Evolutionary conservation across 2,797 vertebrate species (phyloP).

Genomic region (Characodon lateralis): DNA sequence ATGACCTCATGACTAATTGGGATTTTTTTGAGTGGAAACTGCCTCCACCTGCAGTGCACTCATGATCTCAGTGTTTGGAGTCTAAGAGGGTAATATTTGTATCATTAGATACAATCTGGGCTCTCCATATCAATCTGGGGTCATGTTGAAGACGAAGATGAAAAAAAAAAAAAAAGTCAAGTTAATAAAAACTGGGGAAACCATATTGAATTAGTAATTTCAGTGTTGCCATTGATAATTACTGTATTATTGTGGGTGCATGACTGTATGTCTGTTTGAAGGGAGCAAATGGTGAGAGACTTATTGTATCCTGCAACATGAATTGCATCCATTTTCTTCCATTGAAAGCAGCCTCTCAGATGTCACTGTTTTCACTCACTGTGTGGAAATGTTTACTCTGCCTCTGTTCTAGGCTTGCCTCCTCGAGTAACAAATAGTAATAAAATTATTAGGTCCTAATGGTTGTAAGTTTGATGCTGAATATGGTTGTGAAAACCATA

Average conservation of each 20-base stretch:
- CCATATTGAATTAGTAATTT: slow-evolving; percentile 45
- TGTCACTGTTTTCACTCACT: slow-evolving; percentile 38
- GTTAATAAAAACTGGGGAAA: slow-evolving; percentile 49
- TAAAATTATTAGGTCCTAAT: slow-evolving; percentile 40
- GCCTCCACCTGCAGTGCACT: slow-evolving; percentile 53
- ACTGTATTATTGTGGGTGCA: slow-evolving; percentile 63
- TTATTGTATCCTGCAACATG: slow-evolving; percentile 49
- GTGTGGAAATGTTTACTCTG: slow-evolving; percentile 57
- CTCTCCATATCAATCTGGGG: slow-evolving; percentile 53
- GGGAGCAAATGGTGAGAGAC: slow-evolving; percentile 60
- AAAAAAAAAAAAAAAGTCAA: slow-evolving; percentile 70
- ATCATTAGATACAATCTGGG: slow-evolving; percentile 33
- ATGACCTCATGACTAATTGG: slow-evolving; percentile 50
- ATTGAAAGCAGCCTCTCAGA: slow-evolving; percentile 64
- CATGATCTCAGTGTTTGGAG: slow-evolving; percentile 37
- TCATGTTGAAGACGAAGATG: slow-evolving; percentile 39
- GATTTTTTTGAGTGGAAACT: slow-evolving; percentile 53
- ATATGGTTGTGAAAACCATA: slow-evolving; percentile 29
- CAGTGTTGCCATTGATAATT: slow-evolving; percentile 74
- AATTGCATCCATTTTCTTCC: slow-evolving; percentile 44
- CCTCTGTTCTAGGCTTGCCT: slow-evolving; percentile 38
- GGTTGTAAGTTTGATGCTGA: slow-evolving; percentile 48
- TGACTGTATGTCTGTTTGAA: slow-evolving; percentile 65
- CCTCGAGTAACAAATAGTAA: slow-evolving; percentile 25
- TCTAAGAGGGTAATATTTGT: slow-evolving; percentile 24